Evolutionary conservation across 2,113 vertebrate species (phyloP), one percentile per base, ranked within the genome.

Genomic region (Microtus richardsoni): DNA sequence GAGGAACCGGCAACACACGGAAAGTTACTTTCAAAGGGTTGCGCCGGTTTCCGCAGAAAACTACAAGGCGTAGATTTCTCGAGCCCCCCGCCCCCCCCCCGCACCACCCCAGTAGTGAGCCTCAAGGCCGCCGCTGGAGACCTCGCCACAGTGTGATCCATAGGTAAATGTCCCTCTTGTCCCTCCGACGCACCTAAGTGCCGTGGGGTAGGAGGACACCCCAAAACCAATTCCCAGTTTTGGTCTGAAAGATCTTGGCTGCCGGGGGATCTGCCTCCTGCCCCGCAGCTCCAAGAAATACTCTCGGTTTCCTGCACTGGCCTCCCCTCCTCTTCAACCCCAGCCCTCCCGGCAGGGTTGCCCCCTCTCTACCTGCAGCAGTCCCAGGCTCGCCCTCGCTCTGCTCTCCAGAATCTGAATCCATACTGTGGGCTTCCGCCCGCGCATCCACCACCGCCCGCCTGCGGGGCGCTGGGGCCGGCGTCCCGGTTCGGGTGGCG

Each of bases 381-480:
- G 93, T 95, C 94, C 96, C 96, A 39, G 99, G 98, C 97, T 99
- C 99, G 97, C 99, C 99, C 94, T 99, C 99, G 98, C 99, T 99
- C 98, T 99, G 99, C 97, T 99, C 99, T 87, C 99, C 99, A 33
- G 99, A 99, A 98, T 99, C 99, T 92, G 99, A 99, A 98, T 99
- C 99, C 99, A 99, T 99, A 98, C 98, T 98, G 98, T 95, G 39
- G 98, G 60, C 95, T 95, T 41, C 97, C 33, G 82, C 78, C 83
- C 39, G 84, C 84, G 84, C 84, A 49, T 70, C 68, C 49, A 39
- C 84, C 39, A 36, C 84, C 44, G 66, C 83, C 41, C 33, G 94
- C 66, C 82, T 44, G 82, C 91, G 39, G 92, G 85, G 52, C 68
- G 90, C 84, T 44, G 26, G 78, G n/a, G 84, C 33, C 33, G 54